Conservation (phyloP, 2,113 vertebrate genomes). For the Prionailurus viverrinus region DNA sequence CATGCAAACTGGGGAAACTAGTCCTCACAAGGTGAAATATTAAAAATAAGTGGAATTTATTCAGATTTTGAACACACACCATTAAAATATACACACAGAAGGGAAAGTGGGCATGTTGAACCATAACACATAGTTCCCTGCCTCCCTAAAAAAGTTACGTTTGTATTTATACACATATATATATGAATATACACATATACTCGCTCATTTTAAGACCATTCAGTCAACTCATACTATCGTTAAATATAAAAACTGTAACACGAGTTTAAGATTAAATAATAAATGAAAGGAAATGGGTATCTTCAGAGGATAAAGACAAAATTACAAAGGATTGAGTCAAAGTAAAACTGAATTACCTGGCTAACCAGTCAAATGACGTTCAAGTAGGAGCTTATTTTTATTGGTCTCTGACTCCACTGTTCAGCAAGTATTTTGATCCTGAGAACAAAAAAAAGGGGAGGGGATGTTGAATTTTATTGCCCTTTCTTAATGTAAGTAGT, state of each 20-base stretch:
- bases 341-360: slow-evolving; percentile 73
- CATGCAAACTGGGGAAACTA: not conserved
- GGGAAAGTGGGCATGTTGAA: not conserved
- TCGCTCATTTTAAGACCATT: not conserved
- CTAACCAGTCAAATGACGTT: slow-evolving; percentile 61
- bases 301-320: slow-evolving; percentile 20
- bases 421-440: slow-evolving; percentile 77
- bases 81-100: not conserved
- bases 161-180: no score
- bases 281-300: not conserved
- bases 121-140: not conserved
- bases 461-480: slow-evolving; percentile 35
- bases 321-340: slow-evolving; percentile 25
- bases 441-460: slow-evolving; percentile 3
- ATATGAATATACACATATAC: not conserved
- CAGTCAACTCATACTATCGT: not conserved
- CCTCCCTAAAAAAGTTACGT: not conserved
- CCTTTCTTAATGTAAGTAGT: slow-evolving; percentile 49
- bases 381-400: slow-evolving; percentile 68
- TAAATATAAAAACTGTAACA: slow-evolving; percentile 6
- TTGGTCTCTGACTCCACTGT: slow-evolving; percentile 67
- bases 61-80: slow-evolving; percentile 36
- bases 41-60: not conserved
- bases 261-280: slow-evolving; percentile 46
- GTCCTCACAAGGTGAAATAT: not conserved